Percentiles rank a stretch among this genome's conserved stretches.
phyloP scores from a whole-genome alignment of 2,888 invertebrate species.

The Pandemis cinnamomeana region DNA sequence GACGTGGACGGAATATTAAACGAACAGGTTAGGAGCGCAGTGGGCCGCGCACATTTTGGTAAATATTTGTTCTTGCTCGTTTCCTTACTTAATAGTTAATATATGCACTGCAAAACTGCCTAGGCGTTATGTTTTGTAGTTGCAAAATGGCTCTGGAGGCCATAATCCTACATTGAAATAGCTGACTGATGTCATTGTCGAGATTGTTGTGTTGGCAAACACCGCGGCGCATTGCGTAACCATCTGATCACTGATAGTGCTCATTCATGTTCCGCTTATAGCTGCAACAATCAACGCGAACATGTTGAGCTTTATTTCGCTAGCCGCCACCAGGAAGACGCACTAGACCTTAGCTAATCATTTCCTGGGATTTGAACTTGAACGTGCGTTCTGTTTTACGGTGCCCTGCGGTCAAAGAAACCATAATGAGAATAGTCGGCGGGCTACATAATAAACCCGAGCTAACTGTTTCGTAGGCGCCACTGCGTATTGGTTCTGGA shows the following conservation, averaged over 20 bases:
- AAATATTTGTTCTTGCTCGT: not conserved
- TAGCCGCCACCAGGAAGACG: conserved; percentile 12
- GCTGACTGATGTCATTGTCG: conserved; percentile 25
- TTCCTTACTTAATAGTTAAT: not conserved
- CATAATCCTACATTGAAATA: conserved; percentile 12
- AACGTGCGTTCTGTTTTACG: not conserved
- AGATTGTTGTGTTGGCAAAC: conserved; percentile 24
- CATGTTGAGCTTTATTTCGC: conserved; percentile 6
- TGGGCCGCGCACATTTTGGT: not conserved
- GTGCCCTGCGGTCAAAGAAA: not conserved
- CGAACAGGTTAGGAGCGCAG: not conserved
- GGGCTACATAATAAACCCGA: not conserved
- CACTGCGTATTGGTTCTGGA: conserved; percentile 4
- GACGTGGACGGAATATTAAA: conserved; percentile 8
- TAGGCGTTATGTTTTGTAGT: not conserved
- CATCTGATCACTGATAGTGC: conserved; percentile 17
- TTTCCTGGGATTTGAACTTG: not conserved
- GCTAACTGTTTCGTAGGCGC: not conserved
- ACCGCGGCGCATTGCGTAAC: conserved; percentile 13
- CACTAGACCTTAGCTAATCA: conserved; percentile 1
- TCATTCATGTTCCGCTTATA: conserved; percentile 26
- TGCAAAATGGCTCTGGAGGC: conserved; percentile 17
- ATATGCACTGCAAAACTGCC: not conserved
- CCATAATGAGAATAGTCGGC: conserved; percentile 9
- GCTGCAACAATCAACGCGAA: not conserved